phyloP scores from a whole-genome alignment of 2,113 vertebrate genomes.

The Trogon surrucura region DNA sequence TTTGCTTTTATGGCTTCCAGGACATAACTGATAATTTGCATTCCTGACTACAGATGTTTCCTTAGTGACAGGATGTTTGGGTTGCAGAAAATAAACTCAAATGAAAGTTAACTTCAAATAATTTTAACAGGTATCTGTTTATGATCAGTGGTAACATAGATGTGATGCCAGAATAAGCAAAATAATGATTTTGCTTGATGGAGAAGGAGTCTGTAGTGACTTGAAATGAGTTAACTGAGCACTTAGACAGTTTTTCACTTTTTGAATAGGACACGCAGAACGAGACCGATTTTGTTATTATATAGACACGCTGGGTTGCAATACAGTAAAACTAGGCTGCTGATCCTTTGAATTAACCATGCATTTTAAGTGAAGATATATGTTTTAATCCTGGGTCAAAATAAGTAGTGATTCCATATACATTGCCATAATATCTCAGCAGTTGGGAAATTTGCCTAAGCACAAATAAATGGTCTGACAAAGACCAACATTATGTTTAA shows the following conservation, averaged over 20 bases:
- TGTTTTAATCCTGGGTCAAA: background rate
- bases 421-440: background rate
- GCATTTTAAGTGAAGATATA: background rate
- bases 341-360: background rate
- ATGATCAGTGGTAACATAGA: background rate
- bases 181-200: background rate
- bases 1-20: background rate
- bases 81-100: background rate
- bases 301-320: background rate
- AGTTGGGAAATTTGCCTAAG: background rate
- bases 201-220: background rate
- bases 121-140: background rate
- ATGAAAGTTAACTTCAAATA: conserved; percentile 5
- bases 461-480: background rate
- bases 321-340: background rate
- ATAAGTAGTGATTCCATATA: background rate
- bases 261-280: background rate
- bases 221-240: background rate
- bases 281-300: background rate
- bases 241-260: background rate
- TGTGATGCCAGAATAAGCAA: background rate
- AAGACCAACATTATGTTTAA: background rate
- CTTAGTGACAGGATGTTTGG: conserved; percentile 44
- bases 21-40: background rate
- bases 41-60: conserved; percentile 49